These are phyloP conservation scores for Chiroxiphia lanceolata DNA, from an alignment of 2,797 vertebrate species.

Conservation along the genomic window DNA sequence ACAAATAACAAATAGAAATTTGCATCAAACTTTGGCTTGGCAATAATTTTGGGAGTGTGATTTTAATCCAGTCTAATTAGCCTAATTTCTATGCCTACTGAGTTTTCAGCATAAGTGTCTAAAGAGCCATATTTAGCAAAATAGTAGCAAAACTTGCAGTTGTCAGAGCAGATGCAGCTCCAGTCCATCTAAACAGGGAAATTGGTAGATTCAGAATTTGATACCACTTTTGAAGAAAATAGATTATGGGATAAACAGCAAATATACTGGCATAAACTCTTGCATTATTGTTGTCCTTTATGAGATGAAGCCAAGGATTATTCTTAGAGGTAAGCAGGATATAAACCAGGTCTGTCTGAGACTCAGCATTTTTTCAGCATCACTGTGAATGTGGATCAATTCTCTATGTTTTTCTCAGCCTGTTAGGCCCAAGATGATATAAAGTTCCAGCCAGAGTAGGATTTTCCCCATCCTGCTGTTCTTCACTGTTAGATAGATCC, in stretches of 20 bases:
- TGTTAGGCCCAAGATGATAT: not conserved
- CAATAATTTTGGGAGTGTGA: slow-evolving; percentile 13
- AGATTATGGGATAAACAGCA: not conserved
- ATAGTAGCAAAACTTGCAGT: not conserved
- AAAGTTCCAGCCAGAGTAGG: not conserved
- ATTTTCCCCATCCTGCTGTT: not conserved
- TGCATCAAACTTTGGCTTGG: not conserved
- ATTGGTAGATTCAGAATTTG: not conserved
- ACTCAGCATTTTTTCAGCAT: not conserved
- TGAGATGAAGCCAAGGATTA: not conserved
- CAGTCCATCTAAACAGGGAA: not conserved
- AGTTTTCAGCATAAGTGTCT: not conserved
- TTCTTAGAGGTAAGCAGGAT: not conserved
- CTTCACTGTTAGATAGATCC: not conserved
- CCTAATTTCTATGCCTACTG: slow-evolving; percentile 1
- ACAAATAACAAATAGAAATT: not conserved
- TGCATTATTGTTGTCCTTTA: not conserved
- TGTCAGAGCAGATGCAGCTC: not conserved
- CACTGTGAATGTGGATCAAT: not conserved
- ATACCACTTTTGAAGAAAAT: not conserved
- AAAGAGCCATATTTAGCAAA: not conserved
- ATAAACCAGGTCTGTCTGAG: not conserved
- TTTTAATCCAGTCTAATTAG: slow-evolving; percentile 36
- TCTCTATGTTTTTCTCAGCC: not conserved
- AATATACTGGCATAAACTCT: not conserved